phyloP scores from a whole-genome alignment of 1,140 invertebrate genomes.

The Venturia canescens region DNA sequence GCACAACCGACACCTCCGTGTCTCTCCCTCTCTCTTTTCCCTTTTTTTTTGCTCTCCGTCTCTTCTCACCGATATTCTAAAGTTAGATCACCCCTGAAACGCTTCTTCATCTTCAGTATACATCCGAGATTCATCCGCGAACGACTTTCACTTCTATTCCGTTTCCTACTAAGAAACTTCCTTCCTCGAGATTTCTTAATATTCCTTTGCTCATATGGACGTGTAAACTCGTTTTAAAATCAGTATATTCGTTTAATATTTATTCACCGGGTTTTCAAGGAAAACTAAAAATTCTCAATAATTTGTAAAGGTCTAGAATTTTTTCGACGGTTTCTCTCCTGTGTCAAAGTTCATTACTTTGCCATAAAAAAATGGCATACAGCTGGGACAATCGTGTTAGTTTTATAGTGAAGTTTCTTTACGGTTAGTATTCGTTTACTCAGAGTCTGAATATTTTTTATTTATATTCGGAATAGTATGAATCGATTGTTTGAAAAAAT shows the following conservation, averaged over 20 bases:
- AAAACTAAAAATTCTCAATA: no score
- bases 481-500: no score
- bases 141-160: slow-evolving; percentile 42
- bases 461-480: not conserved
- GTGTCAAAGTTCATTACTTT: not conserved
- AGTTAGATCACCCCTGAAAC: slow-evolving; percentile 54
- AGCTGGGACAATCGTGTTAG: slow-evolving; percentile 88
- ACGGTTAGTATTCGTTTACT: slow-evolving; percentile 79
- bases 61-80: slow-evolving; percentile 48
- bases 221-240: not conserved
- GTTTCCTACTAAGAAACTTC: slow-evolving; percentile 28
- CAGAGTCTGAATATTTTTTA: not conserved
- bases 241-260: not conserved
- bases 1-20: slow-evolving; percentile 23
- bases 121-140: slow-evolving; percentile 31
- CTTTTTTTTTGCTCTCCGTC: slow-evolving; percentile 21
- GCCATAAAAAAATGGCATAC: slow-evolving; percentile 79
- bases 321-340: not conserved
- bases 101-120: slow-evolving; percentile 42
- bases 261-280: not conserved
- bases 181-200: slow-evolving; percentile 20
- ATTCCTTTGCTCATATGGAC: not conserved
- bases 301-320: not conserved
- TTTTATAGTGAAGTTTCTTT: slow-evolving; percentile 87
- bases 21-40: slow-evolving; percentile 30